phyloP scores from a whole-genome alignment of 2,113 vertebrate species.

The Strix uralensis region DNA sequence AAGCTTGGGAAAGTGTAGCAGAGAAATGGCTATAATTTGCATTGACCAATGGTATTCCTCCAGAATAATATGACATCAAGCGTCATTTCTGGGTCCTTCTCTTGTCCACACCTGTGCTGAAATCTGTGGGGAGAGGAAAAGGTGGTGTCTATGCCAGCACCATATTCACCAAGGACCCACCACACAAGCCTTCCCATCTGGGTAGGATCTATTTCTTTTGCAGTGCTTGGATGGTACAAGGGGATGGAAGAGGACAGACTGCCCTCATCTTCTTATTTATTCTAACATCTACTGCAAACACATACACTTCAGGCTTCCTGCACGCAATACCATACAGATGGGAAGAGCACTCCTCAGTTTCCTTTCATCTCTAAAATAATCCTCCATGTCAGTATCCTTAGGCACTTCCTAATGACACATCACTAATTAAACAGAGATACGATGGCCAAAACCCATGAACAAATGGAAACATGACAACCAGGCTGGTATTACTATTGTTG shows the following conservation, averaged over 20 bases:
- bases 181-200: not conserved
- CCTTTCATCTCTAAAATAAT: not conserved
- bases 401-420: conserved; percentile 5
- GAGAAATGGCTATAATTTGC: not conserved
- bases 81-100: not conserved
- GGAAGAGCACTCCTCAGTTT: not conserved
- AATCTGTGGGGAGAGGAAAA: not conserved
- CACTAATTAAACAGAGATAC: not conserved
- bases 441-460: not conserved
- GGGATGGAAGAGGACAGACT: not conserved
- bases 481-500: not conserved
- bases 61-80: not conserved
- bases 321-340: not conserved
- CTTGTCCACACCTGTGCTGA: not conserved
- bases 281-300: not conserved
- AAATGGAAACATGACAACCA: not conserved
- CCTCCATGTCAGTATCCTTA: not conserved
- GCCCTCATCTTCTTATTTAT: not conserved
- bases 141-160: not conserved
- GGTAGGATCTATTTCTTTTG: not conserved
- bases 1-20: not conserved
- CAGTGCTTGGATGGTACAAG: not conserved
- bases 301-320: not conserved
- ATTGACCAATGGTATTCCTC: not conserved
- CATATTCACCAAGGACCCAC: not conserved